Conservation (phyloP, 2,113 vertebrate genomes). For the Rallus limicola region DNA sequence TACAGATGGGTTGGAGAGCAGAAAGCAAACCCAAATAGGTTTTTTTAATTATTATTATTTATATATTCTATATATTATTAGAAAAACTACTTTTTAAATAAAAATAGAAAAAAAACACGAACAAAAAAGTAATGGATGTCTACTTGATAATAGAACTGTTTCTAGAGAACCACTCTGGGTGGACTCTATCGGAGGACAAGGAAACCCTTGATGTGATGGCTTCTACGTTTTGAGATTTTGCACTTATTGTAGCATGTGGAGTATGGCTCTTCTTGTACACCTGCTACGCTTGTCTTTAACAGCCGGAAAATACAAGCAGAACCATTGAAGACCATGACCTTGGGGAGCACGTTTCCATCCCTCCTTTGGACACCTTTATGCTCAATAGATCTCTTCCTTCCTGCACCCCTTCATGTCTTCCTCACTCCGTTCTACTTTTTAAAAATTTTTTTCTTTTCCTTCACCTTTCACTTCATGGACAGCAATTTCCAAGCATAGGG, state of each 20-base stretch:
- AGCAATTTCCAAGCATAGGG: slow-evolving; percentile 61
- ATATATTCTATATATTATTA: slow-evolving; percentile 78
- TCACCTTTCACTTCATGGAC: slow-evolving; percentile 64
- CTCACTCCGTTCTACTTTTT: background rate
- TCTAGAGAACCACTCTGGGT: slow-evolving; percentile 62
- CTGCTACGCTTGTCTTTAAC: slow-evolving; percentile 45
- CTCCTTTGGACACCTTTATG: slow-evolving; percentile 49
- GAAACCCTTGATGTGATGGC: slow-evolving; percentile 57
- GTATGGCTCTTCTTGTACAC: slow-evolving; percentile 22
- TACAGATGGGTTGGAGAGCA: slow-evolving; percentile 69
- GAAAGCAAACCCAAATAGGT: slow-evolving; percentile 64
- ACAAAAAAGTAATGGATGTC: slow-evolving; percentile 68
- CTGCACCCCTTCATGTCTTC: slow-evolving; percentile 33
- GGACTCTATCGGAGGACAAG: slow-evolving; percentile 54
- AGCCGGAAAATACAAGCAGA: slow-evolving; percentile 54
- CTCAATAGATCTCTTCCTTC: slow-evolving; percentile 32
- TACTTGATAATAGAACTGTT: slow-evolving; percentile 68
- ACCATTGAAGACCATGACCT: slow-evolving; percentile 42
- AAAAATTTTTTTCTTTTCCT: background rate
- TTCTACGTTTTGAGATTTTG: slow-evolving; percentile 61
- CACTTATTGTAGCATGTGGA: slow-evolving; percentile 62
- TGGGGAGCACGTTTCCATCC: slow-evolving; percentile 31
- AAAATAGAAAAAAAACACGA: slow-evolving; percentile 4
- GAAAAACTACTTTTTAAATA: slow-evolving; percentile 72
- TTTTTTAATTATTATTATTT: slow-evolving; percentile 78